Base-by-base conservation (phyloP, 2,888 invertebrate genomes). In the Cryptocephalus primarius region DNA sequence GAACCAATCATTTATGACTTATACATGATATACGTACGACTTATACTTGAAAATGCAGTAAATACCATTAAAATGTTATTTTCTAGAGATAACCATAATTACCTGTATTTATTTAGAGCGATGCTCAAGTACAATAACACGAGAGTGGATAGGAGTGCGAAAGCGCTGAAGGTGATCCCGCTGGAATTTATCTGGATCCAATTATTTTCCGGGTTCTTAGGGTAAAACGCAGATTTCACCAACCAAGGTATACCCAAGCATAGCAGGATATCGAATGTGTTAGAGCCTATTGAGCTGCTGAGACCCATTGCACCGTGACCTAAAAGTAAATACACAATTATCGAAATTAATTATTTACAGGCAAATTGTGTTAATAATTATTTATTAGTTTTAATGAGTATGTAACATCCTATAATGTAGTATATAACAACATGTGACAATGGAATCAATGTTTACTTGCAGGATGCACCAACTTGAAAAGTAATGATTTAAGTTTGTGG, bases 231-330 rank as follows among this genome's bases (percentile, higher is more conserved):
- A 0, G 80, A 73, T 61, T 86, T 86, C 13, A 88, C 73, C 32
- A 87, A 70, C 88, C 88, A 88, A 1, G 88, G 88, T 11, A 86
- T 64, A 1, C 87, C 88, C 50, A 88, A 72, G 55, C 88, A 88
- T 1, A 87, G 72, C 6, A 88, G 69, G 33, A 88, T 84, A 62
- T 88, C 87, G 61, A 88, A 88, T 1, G 86, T 85, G 62, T 88
- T 88, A 1, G 88, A 88, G 12, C 87, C 87, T 41, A 88, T 83
- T 1, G 86, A 81, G 68, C 85, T 88, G 62, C 85, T 85, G 46
- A 88, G 77, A 0, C 87, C 88, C 86, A 86, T 87, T 11, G 79
- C 77, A 8, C 84, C 85, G 59, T 81, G 75, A 32, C 85, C 85
- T 84, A 61, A 13, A 70, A 50, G 10, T 31, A 36, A 36, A 34